Percentiles rank a stretch among this genome's conserved stretches.
These are phyloP conservation scores for Psettodes erumei DNA, from an alignment of 2,113 vertebrate genomes.

Conservation along the genomic window DNA sequence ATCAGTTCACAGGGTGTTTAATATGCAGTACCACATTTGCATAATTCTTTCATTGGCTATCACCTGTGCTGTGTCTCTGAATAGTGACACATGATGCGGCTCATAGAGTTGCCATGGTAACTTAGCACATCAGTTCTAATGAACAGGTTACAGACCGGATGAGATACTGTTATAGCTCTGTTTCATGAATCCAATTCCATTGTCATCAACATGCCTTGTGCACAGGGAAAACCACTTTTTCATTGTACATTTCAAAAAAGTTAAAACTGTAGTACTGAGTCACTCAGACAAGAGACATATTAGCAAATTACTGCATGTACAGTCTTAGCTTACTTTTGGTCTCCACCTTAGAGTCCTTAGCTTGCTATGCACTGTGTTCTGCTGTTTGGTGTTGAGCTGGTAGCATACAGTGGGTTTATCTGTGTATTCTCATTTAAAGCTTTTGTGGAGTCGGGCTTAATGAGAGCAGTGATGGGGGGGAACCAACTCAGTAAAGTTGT, in stretches of 20 bases:
- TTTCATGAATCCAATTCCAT: slow-evolving; percentile 3
- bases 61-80: slow-evolving; percentile 44
- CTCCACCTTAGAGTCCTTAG: neutral
- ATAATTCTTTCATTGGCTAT: slow-evolving; percentile 61
- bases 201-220: slow-evolving; percentile 1
- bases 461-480: neutral
- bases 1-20: slow-evolving; percentile 50
- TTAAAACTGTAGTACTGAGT: neutral
- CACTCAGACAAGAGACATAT: neutral
- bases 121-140: slow-evolving; percentile 30
- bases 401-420: neutral
- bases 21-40: slow-evolving; percentile 60
- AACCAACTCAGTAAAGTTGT: neutral
- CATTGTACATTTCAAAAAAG: slow-evolving; percentile 4
- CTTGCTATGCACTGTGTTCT: neutral
- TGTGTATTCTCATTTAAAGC: neutral
- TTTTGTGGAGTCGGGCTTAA: neutral
- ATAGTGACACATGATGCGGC: slow-evolving; percentile 42
- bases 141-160: slow-evolving; percentile 17
- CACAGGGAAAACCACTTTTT: slow-evolving; percentile 13
- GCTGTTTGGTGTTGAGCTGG: neutral
- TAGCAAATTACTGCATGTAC: neutral
- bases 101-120: slow-evolving; percentile 30
- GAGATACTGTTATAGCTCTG: neutral
- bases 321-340: neutral